Conservation (phyloP, 2,113 vertebrate genomes). For the Speoplatyrhinus poulsoni region DNA sequence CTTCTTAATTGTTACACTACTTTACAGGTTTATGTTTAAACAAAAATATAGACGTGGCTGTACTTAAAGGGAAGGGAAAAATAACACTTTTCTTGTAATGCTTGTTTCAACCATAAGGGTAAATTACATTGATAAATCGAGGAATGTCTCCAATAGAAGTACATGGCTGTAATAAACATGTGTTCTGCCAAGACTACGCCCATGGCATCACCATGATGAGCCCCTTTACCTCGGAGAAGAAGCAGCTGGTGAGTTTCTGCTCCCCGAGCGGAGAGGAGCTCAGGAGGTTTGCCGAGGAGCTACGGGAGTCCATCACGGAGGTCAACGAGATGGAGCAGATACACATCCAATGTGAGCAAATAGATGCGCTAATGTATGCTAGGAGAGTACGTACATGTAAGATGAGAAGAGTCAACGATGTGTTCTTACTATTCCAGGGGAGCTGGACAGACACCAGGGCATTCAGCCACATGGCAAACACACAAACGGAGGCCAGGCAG, state of each 20-base stretch:
- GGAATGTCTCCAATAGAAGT: too few relatives aligned
- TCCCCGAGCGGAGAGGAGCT: constrained; percentile 93
- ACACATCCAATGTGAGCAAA: constrained; percentile 93
- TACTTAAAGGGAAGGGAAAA: too few relatives aligned
- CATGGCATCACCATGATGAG: constrained; percentile 95
- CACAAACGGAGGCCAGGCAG: constrained; percentile 85
- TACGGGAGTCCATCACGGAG: constrained; percentile 95
- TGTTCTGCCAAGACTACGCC: constrained; percentile 86
- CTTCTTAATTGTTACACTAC: too few relatives aligned
- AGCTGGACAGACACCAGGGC: constrained; percentile 93
- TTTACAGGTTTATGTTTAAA: too few relatives aligned
- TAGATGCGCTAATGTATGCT: too few relatives aligned
- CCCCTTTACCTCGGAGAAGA: constrained; percentile 94
- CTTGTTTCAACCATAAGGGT: too few relatives aligned
- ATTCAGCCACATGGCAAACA: constrained; percentile 83
- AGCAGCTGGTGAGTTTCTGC: constrained; percentile 95
- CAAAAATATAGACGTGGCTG: too few relatives aligned
- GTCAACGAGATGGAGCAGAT: constrained; percentile 99
- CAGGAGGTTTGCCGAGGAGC: constrained; percentile 96
- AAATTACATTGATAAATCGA: too few relatives aligned
- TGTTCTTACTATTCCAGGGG: constrained; percentile 78
- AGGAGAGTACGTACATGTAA: too few relatives aligned
- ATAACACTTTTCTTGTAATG: too few relatives aligned
- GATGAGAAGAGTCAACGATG: not conserved
- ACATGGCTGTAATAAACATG: too few relatives aligned